phyloP scores from a whole-genome alignment of 2,888 invertebrate genomes.

The Aphrophora alni region DNA sequence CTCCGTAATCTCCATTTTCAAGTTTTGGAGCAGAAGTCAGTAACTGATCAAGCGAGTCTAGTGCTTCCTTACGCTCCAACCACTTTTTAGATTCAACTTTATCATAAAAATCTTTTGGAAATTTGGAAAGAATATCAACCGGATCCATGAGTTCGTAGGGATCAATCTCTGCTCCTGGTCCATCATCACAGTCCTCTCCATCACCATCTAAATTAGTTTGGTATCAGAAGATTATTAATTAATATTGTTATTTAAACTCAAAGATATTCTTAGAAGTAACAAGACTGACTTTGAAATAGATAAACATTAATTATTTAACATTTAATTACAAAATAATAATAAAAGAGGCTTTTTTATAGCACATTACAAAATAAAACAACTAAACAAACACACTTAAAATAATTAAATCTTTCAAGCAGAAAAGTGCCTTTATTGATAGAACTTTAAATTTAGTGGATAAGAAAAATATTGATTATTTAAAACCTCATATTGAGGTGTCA shows the following conservation, averaged over 20 bases:
- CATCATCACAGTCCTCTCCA: constrained; percentile 65
- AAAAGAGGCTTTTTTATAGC: too few relatives aligned
- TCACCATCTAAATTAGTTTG: constrained; percentile 63
- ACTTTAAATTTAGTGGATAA: too few relatives aligned
- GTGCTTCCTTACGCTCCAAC: constrained; percentile 93
- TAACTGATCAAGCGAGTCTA: constrained; percentile 82
- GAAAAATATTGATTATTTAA: too few relatives aligned
- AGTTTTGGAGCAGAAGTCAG: constrained; percentile 79
- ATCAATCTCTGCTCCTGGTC: constrained; percentile 70
- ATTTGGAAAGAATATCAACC: constrained; percentile 89
- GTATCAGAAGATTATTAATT: too few relatives aligned
- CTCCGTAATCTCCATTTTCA: constrained; percentile 92
- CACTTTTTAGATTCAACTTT: constrained; percentile 95
- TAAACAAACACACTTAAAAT: too few relatives aligned
- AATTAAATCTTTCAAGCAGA: too few relatives aligned
- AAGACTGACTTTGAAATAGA: neutral
- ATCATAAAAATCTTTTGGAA: constrained; percentile 96
- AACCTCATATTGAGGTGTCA: too few relatives aligned
- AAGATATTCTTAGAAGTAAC: too few relatives aligned
- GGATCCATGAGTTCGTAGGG: constrained; percentile 91
- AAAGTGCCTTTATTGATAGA: too few relatives aligned
- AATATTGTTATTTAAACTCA: too few relatives aligned
- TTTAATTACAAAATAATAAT: too few relatives aligned
- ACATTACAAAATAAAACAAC: too few relatives aligned
- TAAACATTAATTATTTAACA: neutral